A percentile compares a stretch with the other conserved stretches of the same genome.
phyloP scores from a whole-genome alignment of 2,797 vertebrate species.

The Sarcophilus harrisii region DNA sequence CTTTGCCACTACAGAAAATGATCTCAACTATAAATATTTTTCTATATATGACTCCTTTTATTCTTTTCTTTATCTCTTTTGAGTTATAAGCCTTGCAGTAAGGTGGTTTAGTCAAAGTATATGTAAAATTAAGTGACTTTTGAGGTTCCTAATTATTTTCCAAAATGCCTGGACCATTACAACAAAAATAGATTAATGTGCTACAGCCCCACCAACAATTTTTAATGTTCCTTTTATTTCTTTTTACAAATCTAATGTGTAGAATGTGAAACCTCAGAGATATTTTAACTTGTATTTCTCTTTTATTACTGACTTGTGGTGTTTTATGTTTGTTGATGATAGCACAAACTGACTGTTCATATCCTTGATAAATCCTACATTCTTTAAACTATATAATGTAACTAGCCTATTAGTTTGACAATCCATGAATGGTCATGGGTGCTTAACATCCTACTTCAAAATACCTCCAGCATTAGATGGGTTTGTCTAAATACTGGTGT shows the following conservation, averaged over 20 bases:
- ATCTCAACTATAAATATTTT: not conserved
- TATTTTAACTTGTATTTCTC: not conserved
- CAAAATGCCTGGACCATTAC: not conserved
- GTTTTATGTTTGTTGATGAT: not conserved
- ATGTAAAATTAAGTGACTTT: not conserved
- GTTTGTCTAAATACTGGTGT: conserved; percentile 18
- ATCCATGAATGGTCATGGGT: not conserved
- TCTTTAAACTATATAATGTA: not conserved
- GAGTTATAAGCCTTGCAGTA: not conserved
- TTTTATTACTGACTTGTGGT: not conserved
- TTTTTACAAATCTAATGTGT: not conserved
- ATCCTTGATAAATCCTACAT: not conserved
- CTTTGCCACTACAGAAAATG: not conserved
- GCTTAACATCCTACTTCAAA: not conserved
- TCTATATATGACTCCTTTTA: not conserved
- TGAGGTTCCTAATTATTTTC: not conserved
- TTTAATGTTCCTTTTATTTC: not conserved
- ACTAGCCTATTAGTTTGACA: not conserved
- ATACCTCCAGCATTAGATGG: not conserved
- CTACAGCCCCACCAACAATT: not conserved
- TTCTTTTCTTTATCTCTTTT: not conserved
- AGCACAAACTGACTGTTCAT: not conserved
- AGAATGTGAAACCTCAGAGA: not conserved
- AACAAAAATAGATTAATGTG: not conserved
- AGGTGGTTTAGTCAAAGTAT: not conserved